A percentile compares a stretch with the other conserved stretches of the same genome.
Evolutionary conservation across 1,140 invertebrate genomes (phyloP).

Genomic region (Rhynchophorus ferrugineus): DNA sequence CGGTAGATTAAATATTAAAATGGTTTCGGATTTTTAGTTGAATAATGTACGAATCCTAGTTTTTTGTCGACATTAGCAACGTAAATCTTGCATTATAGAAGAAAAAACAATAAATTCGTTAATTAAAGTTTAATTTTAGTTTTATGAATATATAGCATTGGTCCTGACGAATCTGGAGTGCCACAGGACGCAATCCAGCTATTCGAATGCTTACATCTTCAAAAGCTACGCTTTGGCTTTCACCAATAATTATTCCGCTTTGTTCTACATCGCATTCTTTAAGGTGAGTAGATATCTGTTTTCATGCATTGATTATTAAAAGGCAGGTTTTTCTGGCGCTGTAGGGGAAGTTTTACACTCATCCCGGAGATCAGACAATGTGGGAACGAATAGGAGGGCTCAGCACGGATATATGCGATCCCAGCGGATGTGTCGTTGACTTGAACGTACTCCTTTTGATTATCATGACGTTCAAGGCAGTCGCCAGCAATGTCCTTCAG

Average conservation of each 20-base stretch:
- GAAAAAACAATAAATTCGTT: too few species aligned
- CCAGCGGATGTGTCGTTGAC: slow-evolving; percentile 25
- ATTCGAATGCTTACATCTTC: slow-evolving; percentile 89
- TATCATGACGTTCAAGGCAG: slow-evolving; percentile 22
- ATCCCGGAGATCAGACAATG: slow-evolving; percentile 26
- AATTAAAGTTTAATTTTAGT: slow-evolving; percentile 46
- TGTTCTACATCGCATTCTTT: slow-evolving; percentile 97
- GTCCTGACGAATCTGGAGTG: slow-evolving; percentile 90
- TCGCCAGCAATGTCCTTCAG: slow-evolving; percentile 15
- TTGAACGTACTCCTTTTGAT: slow-evolving; percentile 25
- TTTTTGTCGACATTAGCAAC: too few species aligned
- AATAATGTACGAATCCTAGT: too few species aligned
- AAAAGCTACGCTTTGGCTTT: slow-evolving; percentile 97
- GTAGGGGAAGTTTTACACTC: slow-evolving; percentile 25
- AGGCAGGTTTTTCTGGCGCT: neutral
- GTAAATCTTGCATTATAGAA: too few species aligned
- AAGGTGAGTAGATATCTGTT: slow-evolving; percentile 50
- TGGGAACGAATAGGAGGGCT: slow-evolving; percentile 12
- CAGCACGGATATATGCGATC: slow-evolving; percentile 24
- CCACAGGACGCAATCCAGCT: slow-evolving; percentile 89
- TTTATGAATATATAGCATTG: slow-evolving; percentile 80
- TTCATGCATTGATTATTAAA: neutral
- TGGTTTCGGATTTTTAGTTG: too few species aligned
- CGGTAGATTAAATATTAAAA: too few species aligned
- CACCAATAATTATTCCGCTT: slow-evolving; percentile 94